Conservation (phyloP, 2,797 vertebrate genomes). For the Megaceryle alcyon region DNA sequence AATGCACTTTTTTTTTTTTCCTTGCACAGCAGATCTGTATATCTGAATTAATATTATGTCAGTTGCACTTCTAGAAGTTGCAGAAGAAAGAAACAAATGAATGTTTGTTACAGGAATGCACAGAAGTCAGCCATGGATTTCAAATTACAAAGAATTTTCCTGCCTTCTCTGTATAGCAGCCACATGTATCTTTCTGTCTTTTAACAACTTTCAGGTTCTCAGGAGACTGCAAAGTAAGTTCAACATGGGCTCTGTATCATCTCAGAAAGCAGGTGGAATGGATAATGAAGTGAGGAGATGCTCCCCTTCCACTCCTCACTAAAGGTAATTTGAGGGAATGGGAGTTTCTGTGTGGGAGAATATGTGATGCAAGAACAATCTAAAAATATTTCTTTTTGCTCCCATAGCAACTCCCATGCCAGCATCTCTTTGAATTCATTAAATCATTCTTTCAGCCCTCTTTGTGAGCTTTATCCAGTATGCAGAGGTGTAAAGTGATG, state of each 20-base stretch:
- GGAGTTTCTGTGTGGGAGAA: slow-evolving; percentile 65
- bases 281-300: background rate
- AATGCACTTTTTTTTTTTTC: background rate
- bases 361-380: slow-evolving; percentile 57
- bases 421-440: background rate
- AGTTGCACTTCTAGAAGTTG: background rate
- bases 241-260: background rate
- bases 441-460: background rate
- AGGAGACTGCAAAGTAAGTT: background rate
- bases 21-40: background rate
- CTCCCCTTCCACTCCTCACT: background rate
- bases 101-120: background rate
- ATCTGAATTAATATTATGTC: background rate
- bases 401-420: slow-evolving; percentile 59
- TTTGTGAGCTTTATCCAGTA: background rate
- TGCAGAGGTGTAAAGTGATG: background rate
- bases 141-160: background rate
- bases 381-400: slow-evolving; percentile 65
- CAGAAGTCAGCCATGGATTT: background rate
- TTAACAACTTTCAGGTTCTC: background rate
- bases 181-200: background rate
- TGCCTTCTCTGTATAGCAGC: background rate
- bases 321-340: slow-evolving; percentile 59
- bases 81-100: background rate
- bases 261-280: background rate